Evolutionary conservation across 2,797 vertebrate species (phyloP).

Genomic region (Sebastes iracundus): DNA sequence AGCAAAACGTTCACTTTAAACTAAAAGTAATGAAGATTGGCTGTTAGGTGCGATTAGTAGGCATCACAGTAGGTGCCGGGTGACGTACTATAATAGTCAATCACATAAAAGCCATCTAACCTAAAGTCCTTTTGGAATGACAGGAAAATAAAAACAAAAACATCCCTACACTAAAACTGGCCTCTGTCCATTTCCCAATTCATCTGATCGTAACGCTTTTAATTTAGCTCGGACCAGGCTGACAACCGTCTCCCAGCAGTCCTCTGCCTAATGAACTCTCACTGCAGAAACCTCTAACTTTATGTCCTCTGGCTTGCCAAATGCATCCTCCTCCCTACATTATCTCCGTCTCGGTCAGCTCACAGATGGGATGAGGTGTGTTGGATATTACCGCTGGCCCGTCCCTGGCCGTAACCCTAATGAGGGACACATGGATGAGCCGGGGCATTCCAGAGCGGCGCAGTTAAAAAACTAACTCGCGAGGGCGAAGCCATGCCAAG

Average conservation of each 20-base stretch:
- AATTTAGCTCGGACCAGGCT: constrained; percentile 52
- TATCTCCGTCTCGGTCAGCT: constrained; percentile 59
- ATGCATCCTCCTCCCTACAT: constrained; percentile 55
- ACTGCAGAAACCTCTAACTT: constrained; percentile 52
- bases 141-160: constrained; percentile 1
- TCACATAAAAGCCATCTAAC: not conserved
- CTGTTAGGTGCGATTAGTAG: constrained; percentile 14
- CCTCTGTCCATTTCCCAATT: constrained; percentile 38
- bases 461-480: constrained; percentile 41
- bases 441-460: constrained; percentile 44
- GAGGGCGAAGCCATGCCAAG: constrained; percentile 48
- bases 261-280: constrained; percentile 67
- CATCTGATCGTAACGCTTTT: constrained; percentile 32
- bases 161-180: constrained; percentile 19
- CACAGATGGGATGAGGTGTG: constrained; percentile 70
- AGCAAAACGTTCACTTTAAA: constrained; percentile 25
- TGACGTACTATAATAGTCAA: not conserved
- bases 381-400: constrained; percentile 55
- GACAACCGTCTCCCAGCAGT: constrained; percentile 47
- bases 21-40: constrained; percentile 11
- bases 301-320: constrained; percentile 69
- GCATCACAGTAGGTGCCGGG: constrained; percentile 9
- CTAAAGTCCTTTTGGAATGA: not conserved
- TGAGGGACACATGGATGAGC: constrained; percentile 64
- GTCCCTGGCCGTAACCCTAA: constrained; percentile 69